These are phyloP conservation scores for Microctenopoma steveboyesi DNA, from an alignment of 2,797 vertebrate genomes.

Conservation along the genomic window DNA sequence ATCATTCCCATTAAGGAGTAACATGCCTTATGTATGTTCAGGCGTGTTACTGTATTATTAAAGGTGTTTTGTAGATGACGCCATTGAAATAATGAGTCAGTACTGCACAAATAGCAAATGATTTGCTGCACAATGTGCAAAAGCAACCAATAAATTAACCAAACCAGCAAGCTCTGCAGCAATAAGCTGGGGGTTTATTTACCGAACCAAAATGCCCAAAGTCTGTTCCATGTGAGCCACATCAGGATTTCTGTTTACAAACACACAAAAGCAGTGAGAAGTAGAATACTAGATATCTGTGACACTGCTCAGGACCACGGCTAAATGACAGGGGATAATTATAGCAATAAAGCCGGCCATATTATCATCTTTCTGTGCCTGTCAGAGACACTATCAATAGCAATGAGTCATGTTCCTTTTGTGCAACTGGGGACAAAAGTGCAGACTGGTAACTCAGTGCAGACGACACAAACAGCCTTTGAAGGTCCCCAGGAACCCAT, in stretches of 20 bases:
- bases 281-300: slow-evolving; percentile 23
- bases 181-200: not conserved
- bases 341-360: slow-evolving; percentile 50
- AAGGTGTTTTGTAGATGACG: not conserved
- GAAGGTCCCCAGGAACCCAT: slow-evolving; percentile 63
- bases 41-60: not conserved
- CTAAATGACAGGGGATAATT: slow-evolving; percentile 56
- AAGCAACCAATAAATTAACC: slow-evolving; percentile 24
- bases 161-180: slow-evolving; percentile 19
- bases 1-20: slow-evolving; percentile 21
- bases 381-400: slow-evolving; percentile 63
- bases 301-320: slow-evolving; percentile 15
- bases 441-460: slow-evolving; percentile 59
- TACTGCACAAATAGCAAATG: slow-evolving; percentile 23
- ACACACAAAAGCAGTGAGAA: slow-evolving; percentile 7
- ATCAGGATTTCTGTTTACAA: slow-evolving; percentile 14
- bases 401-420: slow-evolving; percentile 70
- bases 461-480: slow-evolving; percentile 64
- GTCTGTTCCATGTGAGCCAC: not conserved
- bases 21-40: slow-evolving; percentile 1
- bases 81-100: slow-evolving; percentile 14
- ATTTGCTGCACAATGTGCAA: slow-evolving; percentile 41
- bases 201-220: not conserved
- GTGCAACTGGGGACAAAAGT: slow-evolving; percentile 57
- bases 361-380: slow-evolving; percentile 55